phyloP scores from a whole-genome alignment of 2,113 vertebrate species.

The Dipodomys merriami region DNA sequence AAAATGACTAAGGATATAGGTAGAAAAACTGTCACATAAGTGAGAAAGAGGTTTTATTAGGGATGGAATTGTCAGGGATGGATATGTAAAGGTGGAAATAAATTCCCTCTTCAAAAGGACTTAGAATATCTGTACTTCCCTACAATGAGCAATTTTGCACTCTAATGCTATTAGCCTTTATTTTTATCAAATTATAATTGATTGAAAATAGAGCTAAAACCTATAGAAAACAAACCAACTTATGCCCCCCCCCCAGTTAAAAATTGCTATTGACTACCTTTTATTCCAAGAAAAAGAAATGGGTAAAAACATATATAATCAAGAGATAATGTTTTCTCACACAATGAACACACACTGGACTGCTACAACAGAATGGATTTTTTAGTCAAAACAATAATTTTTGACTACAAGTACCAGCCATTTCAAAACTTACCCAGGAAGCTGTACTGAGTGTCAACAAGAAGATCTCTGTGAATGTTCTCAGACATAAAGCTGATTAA shows the following conservation, averaged over 20 bases:
- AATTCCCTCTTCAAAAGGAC: background rate
- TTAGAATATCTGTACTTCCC: background rate
- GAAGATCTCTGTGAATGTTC: conserved; percentile 4
- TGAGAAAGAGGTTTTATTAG: background rate
- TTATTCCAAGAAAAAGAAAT: background rate
- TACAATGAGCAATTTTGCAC: background rate
- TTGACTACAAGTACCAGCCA: background rate
- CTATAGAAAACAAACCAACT: background rate
- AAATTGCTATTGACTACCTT: background rate
- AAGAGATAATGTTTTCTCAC: background rate
- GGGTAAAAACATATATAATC: conserved; percentile 4
- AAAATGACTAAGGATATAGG: background rate
- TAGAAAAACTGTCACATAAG: background rate
- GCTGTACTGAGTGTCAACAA: background rate
- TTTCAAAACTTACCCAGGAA: conserved; percentile 21
- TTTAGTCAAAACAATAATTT: conserved; percentile 18
- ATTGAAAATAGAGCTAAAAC: background rate
- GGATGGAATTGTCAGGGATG: background rate
- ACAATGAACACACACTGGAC: background rate
- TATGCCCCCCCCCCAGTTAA: background rate
- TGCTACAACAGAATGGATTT: background rate
- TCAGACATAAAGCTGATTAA: background rate
- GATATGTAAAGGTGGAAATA: background rate
- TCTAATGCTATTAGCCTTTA: background rate
- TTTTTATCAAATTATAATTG: background rate